Conservation (phyloP, 2,797 vertebrate species). For the Microctenopoma lineatum region DNA sequence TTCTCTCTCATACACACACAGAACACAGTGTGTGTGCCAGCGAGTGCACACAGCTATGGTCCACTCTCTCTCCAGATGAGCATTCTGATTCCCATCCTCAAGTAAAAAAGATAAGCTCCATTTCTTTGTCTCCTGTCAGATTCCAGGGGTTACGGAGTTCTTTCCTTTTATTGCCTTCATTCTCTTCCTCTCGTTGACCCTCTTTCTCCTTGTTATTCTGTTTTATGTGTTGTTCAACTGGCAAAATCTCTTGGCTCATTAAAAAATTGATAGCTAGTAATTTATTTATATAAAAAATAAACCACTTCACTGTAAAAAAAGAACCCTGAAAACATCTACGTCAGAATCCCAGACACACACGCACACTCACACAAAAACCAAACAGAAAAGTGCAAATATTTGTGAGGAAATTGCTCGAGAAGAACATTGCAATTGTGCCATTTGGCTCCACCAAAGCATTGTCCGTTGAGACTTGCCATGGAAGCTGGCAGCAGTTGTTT, state of each 20-base stretch:
- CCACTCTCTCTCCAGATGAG: slow-evolving; percentile 66
- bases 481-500: slow-evolving; percentile 71
- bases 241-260: neutral
- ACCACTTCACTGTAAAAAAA: neutral
- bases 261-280: slow-evolving; percentile 13
- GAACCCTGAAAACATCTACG: neutral
- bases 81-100: slow-evolving; percentile 70
- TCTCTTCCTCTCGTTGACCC: slow-evolving; percentile 57
- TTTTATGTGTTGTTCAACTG: slow-evolving; percentile 33
- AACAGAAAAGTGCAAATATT: slow-evolving; percentile 64
- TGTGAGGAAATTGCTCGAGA: slow-evolving; percentile 69
- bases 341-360: slow-evolving; percentile 28
- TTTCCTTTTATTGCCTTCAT: slow-evolving; percentile 48
- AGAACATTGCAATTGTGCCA: slow-evolving; percentile 70
- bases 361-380: slow-evolving; percentile 22
- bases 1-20: slow-evolving; percentile 35
- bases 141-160: slow-evolving; percentile 69
- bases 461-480: slow-evolving; percentile 68
- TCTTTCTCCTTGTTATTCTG: slow-evolving; percentile 52
- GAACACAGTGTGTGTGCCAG: slow-evolving; percentile 24
- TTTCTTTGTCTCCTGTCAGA: slow-evolving; percentile 55
- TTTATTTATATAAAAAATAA: slow-evolving; percentile 4
- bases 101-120: slow-evolving; percentile 74
- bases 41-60: slow-evolving; percentile 55
- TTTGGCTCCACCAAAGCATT: slow-evolving; percentile 72